phyloP scores from a whole-genome alignment of 2,888 invertebrate genomes.

The Tenthredo amoena region DNA sequence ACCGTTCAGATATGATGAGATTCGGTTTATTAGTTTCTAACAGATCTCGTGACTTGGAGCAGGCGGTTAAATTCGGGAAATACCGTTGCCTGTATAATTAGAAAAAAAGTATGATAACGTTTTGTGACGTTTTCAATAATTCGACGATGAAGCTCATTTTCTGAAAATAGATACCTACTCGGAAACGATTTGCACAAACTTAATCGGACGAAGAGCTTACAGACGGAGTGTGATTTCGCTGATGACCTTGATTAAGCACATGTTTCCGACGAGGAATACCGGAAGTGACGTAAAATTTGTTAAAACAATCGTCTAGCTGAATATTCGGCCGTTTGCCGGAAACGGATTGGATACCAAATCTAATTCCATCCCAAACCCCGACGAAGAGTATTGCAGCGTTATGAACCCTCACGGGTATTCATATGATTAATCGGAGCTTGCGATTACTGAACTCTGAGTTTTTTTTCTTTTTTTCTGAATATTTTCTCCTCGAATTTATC shows the following conservation, averaged over 20 bases:
- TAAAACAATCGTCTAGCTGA: conserved; percentile 22
- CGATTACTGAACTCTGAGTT: not conserved
- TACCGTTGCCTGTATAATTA: not conserved
- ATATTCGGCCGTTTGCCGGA: conserved; percentile 27
- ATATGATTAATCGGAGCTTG: not conserved
- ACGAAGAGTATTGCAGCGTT: not conserved
- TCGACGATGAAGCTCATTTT: not conserved
- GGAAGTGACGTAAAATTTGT: conserved; percentile 37
- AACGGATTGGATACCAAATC: conserved; percentile 37
- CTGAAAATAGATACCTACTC: no score
- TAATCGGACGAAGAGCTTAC: not conserved
- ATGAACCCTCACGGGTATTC: not conserved
- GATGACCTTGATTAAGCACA: conserved; percentile 44
- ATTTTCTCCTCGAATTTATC: not conserved
- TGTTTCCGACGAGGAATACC: conserved; percentile 12
- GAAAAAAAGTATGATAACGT: not conserved
- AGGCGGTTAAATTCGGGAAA: not conserved
- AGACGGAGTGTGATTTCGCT: not conserved
- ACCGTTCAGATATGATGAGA: not conserved
- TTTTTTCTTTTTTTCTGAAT: not conserved
- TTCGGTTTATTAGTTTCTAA: conserved; percentile 14
- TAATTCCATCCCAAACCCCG: conserved; percentile 23
- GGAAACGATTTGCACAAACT: not conserved
- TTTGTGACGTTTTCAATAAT: not conserved
- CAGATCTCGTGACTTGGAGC: not conserved